Evolutionary conservation across 92 coral and sea anemone species (phyloP).

Genomic region (Desmophyllum pertusum): DNA sequence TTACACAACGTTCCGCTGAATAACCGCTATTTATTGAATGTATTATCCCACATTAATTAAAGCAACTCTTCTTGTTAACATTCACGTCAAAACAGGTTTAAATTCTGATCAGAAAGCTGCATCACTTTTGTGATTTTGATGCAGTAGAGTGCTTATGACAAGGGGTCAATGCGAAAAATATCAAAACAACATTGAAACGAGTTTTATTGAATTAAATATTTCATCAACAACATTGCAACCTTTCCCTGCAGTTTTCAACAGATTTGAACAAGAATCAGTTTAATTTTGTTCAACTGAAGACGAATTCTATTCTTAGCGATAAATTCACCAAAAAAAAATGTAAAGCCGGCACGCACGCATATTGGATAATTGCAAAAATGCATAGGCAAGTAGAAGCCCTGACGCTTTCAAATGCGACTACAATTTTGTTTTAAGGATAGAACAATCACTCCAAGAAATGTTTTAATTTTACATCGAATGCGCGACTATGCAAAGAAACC

Average conservation of each 20-base stretch:
- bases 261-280: too few relatives aligned
- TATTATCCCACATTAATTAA: background rate
- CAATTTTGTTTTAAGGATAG: background rate
- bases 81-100: background rate
- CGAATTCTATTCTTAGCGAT: too few relatives aligned
- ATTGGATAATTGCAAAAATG: too few relatives aligned
- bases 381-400: background rate
- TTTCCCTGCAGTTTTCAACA: background rate
- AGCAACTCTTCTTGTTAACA: background rate
- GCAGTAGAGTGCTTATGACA: too few relatives aligned
- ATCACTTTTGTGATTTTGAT: background rate
- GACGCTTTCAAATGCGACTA: background rate
- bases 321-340: too few relatives aligned
- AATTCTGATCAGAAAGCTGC: background rate
- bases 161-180: too few relatives aligned
- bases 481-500: background rate
- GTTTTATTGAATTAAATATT: background rate
- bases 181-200: too few relatives aligned
- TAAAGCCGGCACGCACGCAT: too few relatives aligned
- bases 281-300: background rate
- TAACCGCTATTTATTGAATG: background rate
- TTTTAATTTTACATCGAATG: background rate
- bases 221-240: background rate
- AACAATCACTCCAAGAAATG: background rate
- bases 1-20: too few relatives aligned